Percentiles rank a stretch among this genome's conserved stretches.
phyloP scores from a whole-genome alignment of 1,140 invertebrate genomes.

The Micrasema longulum region DNA sequence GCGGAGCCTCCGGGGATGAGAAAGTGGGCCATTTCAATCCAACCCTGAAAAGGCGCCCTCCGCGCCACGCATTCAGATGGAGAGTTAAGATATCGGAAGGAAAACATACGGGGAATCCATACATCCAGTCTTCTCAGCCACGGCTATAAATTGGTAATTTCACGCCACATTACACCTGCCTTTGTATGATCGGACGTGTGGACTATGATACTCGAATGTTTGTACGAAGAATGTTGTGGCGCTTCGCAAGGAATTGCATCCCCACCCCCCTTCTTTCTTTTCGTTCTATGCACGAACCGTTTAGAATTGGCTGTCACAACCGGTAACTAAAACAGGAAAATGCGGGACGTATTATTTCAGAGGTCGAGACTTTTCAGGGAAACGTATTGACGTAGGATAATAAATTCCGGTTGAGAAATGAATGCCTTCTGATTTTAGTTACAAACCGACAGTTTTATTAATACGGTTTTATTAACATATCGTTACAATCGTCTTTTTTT shows the following conservation, averaged over 20 bases:
- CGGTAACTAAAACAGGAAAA: conserved; percentile 31
- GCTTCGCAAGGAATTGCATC: conserved; percentile 12
- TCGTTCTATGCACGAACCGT: conserved; percentile 10
- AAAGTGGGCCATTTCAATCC: conserved; percentile 26
- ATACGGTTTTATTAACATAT: too few species aligned
- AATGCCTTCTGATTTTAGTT: too few species aligned
- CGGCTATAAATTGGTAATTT: conserved; percentile 50
- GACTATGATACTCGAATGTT: conserved; percentile 8
- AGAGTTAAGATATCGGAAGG: conserved; percentile 31
- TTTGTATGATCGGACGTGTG: conserved; percentile 37
- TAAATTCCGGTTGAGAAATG: too few species aligned
- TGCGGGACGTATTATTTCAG: conserved; percentile 28
- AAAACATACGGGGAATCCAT: conserved; percentile 22
- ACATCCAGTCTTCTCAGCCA: conserved; percentile 14
- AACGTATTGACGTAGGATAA: conserved; percentile 7
- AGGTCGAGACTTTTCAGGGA: conserved; percentile 5
- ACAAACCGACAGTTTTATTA: too few species aligned
- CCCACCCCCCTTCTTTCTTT: neutral
- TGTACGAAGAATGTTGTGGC: conserved; percentile 32
- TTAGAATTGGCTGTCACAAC: conserved; percentile 36
- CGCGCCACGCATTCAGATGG: conserved; percentile 31
- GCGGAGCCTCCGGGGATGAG: neutral
- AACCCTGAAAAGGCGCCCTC: conserved; percentile 18
- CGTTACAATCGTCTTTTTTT: too few species aligned
- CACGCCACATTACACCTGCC: conserved; percentile 43